phyloP scores from a whole-genome alignment of 2,113 vertebrate species.

The Trematomus loennbergii region DNA sequence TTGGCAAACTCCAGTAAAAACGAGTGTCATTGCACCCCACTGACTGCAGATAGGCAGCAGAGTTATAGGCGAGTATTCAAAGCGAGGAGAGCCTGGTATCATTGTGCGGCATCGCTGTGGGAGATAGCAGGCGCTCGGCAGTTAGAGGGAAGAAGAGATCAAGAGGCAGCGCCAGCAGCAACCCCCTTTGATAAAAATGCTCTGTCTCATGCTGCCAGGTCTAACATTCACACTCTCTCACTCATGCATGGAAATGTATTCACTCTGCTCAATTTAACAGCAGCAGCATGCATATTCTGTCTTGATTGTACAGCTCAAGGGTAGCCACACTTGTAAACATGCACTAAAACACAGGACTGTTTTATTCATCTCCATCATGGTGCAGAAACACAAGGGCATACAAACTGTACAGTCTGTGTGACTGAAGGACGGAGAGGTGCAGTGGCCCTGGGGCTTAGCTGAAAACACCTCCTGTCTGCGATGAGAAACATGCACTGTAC shows the following conservation, averaged over 20 bases:
- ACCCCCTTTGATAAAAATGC: slow-evolving; percentile 60
- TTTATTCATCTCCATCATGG: slow-evolving; percentile 47
- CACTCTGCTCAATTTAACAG: slow-evolving; percentile 47
- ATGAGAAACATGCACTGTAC: background rate
- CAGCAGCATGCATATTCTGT: slow-evolving; percentile 32
- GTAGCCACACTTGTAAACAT: slow-evolving; percentile 48
- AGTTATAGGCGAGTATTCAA: slow-evolving; percentile 35
- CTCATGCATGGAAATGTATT: slow-evolving; percentile 60
- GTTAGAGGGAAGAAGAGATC: slow-evolving; percentile 67
- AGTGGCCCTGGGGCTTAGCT: slow-evolving; percentile 18
- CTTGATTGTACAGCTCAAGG: slow-evolving; percentile 43
- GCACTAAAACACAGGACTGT: slow-evolving; percentile 16
- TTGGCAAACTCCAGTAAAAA: slow-evolving; percentile 19
- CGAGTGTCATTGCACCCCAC: background rate
- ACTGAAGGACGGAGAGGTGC: slow-evolving; percentile 15
- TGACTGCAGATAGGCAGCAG: slow-evolving; percentile 25
- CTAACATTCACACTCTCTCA: slow-evolving; percentile 48
- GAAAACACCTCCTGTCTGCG: slow-evolving; percentile 18
- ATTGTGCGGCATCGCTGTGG: slow-evolving; percentile 60
- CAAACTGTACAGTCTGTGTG: slow-evolving; percentile 18
- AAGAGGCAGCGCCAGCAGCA: slow-evolving; percentile 63
- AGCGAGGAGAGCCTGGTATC: slow-evolving; percentile 45
- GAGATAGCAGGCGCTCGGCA: slow-evolving; percentile 58
- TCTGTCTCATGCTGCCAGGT: slow-evolving; percentile 53
- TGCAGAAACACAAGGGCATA: slow-evolving; percentile 12